Conservation (phyloP, 64 coral and sea anemone species). For the Hydrozoanthus tunicans region DNA sequence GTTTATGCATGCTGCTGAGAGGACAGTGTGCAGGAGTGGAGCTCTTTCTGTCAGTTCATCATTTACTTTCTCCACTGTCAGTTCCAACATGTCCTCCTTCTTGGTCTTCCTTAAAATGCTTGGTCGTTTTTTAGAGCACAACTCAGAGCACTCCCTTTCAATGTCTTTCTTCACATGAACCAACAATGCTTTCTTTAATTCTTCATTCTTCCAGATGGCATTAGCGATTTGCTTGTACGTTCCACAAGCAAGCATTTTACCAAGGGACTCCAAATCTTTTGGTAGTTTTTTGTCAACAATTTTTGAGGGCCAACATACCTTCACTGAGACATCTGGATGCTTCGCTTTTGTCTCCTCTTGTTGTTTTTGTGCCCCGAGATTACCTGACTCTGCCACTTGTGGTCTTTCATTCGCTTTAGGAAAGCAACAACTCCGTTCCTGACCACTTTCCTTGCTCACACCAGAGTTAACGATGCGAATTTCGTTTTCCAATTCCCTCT, state of each 20-base stretch:
- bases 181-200: constrained; percentile 32
- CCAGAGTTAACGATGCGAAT: background rate
- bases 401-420: background rate
- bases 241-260: constrained; percentile 71
- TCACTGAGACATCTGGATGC: constrained; percentile 19
- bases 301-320: constrained; percentile 45
- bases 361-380: background rate
- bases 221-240: constrained; percentile 73
- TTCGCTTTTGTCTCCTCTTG: background rate
- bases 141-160: constrained; percentile 45
- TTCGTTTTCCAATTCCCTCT: constrained; percentile 10
- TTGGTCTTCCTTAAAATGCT: constrained; percentile 20
- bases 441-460: background rate
- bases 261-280: constrained; percentile 59
- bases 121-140: constrained; percentile 44
- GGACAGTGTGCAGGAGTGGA: constrained; percentile 26
- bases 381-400: background rate
- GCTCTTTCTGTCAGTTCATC: constrained; percentile 32
- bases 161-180: constrained; percentile 55
- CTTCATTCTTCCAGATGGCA: constrained; percentile 61
- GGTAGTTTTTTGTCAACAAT: constrained; percentile 31
- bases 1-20: constrained; percentile 46
- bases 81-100: constrained; percentile 25
- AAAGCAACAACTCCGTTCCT: background rate
- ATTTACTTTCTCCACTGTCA: constrained; percentile 40